Percentiles rank a stretch among this genome's conserved stretches.
These are phyloP conservation scores for Lasioglossum pauxillum DNA, from an alignment of 2,888 invertebrate species.

Conservation along the genomic window DNA sequence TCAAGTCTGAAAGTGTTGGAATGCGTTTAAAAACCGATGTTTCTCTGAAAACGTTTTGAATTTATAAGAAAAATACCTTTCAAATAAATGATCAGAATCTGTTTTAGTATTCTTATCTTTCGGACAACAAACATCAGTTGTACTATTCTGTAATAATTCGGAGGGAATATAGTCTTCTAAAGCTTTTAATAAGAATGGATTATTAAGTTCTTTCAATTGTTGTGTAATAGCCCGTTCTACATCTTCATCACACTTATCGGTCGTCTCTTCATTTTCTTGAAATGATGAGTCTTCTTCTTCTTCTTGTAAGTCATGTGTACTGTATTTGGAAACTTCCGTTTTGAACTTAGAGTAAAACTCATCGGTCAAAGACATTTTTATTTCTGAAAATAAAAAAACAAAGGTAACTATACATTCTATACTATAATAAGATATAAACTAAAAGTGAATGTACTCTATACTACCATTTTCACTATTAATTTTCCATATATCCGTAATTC, in stretches of 20 bases:
- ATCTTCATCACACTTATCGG: slow-evolving; percentile 62
- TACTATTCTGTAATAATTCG: slow-evolving; percentile 65
- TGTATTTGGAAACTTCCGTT: slow-evolving; percentile 76
- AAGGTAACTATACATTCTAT: slow-evolving; percentile 14
- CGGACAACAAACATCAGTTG: slow-evolving; percentile 10
- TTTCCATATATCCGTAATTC: slow-evolving; percentile 81
- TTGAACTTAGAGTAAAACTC: slow-evolving; percentile 77
- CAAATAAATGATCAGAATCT: slow-evolving; percentile 49
- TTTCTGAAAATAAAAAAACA: slow-evolving; percentile 64
- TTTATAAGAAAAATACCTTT: slow-evolving; percentile 52
- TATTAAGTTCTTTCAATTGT: slow-evolving; percentile 77
- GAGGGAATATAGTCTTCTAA: slow-evolving; percentile 83
- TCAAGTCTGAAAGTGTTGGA: slow-evolving; percentile 70
- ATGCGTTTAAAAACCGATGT: background rate
- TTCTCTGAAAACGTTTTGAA: background rate
- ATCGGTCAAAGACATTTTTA: slow-evolving; percentile 74
- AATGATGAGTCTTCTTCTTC: slow-evolving; percentile 49
- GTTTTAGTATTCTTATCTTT: slow-evolving; percentile 4
- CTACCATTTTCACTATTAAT: slow-evolving; percentile 70
- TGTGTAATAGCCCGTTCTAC: slow-evolving; percentile 75
- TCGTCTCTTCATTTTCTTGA: slow-evolving; percentile 28
- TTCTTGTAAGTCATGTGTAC: slow-evolving; percentile 32
- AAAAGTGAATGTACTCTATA: slow-evolving; percentile 22
- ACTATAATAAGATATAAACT: background rate
- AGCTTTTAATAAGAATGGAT: slow-evolving; percentile 84